These are phyloP conservation scores for Heloderma charlesbogerti DNA, from an alignment of 2,113 vertebrate genomes.

Conservation along the genomic window DNA sequence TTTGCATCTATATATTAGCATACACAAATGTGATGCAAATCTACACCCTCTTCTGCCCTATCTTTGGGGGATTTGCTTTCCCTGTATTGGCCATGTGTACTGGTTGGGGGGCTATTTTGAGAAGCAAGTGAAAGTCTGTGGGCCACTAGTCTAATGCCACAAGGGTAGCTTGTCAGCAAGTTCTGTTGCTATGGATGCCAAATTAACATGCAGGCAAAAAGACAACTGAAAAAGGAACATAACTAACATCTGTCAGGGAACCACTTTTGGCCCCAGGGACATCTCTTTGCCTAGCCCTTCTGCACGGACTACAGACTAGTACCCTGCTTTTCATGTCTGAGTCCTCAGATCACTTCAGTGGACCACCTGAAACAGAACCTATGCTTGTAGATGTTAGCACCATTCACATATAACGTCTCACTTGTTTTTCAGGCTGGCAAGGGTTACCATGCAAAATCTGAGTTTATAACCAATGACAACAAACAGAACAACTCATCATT, in stretches of 20 bases:
- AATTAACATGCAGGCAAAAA: neutral
- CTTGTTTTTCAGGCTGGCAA: neutral
- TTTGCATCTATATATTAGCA: too few relatives aligned
- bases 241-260: neutral
- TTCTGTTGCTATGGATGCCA: neutral
- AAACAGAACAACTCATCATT: constrained; percentile 30
- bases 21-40: too few relatives aligned
- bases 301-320: constrained; percentile 1
- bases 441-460: constrained; percentile 20
- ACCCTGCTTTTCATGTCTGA: constrained; percentile 5
- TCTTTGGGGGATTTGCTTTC: too few relatives aligned
- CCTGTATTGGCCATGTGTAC: too few relatives aligned
- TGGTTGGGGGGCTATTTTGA: too few relatives aligned
- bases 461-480: constrained; percentile 14
- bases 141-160: too few relatives aligned
- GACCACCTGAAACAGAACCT: neutral
- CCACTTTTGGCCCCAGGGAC: neutral
- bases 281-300: neutral
- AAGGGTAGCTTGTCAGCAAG: neutral
- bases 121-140: too few relatives aligned
- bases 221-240: neutral
- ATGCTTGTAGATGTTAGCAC: neutral
- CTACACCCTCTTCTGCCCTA: too few relatives aligned
- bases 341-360: constrained; percentile 26
- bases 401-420: neutral